Conservation (phyloP, 2,888 invertebrate genomes). For the Omphaloscelis lunosa region DNA sequence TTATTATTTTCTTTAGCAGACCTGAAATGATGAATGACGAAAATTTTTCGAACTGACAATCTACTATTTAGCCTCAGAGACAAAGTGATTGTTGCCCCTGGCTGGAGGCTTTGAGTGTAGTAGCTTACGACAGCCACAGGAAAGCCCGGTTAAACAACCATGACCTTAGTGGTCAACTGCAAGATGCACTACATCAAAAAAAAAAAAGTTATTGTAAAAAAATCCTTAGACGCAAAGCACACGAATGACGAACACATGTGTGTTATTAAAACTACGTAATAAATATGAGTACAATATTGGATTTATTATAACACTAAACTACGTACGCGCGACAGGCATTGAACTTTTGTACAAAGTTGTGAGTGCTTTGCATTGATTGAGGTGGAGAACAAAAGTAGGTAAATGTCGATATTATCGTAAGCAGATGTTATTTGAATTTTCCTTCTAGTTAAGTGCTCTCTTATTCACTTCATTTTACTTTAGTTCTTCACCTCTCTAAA, state of each 20-base stretch:
- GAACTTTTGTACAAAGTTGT: constrained; percentile 89
- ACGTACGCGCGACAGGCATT: constrained; percentile 73
- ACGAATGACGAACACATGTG: constrained; percentile 6
- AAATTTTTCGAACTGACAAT: not conserved
- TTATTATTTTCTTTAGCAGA: not conserved
- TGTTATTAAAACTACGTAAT: constrained; percentile 40
- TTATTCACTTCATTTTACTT: constrained; percentile 42
- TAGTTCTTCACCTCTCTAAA: constrained; percentile 67
- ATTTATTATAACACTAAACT: constrained; percentile 4
- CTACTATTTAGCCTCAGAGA: not conserved
- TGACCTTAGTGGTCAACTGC: too few species aligned
- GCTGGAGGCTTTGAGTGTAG: too few species aligned
- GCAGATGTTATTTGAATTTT: constrained; percentile 17
- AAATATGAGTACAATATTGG: constrained; percentile 38
- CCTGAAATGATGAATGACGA: constrained; percentile 14
- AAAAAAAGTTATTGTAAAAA: not conserved
- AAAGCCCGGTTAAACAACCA: too few species aligned
- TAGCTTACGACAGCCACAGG: too few species aligned
- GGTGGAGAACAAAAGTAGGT: constrained; percentile 67
- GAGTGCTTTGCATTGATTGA: constrained; percentile 67
- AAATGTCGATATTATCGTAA: constrained; percentile 14
- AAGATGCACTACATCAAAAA: too few species aligned
- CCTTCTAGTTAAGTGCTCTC: constrained; percentile 12
- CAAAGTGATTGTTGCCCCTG: too few species aligned
- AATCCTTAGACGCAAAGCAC: not conserved